Evolutionary conservation across 2,888 invertebrate genomes (phyloP), one percentile per base, ranked within the genome.

Genomic region (Chymomyza fuscimana): DNA sequence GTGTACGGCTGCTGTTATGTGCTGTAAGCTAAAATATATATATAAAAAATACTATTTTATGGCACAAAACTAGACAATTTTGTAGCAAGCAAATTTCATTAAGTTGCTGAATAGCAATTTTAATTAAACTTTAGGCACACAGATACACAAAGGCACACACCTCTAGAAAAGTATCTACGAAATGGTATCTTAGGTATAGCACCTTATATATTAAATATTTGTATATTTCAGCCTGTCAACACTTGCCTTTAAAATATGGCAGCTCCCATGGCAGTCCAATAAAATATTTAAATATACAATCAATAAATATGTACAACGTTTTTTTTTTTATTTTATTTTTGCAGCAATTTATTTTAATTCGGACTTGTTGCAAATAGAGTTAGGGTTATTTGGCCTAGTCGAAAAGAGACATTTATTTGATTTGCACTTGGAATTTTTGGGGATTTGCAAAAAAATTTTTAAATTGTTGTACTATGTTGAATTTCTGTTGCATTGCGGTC

Each of bases 211-310:
- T 0, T 51, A 9, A 5, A 5, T 16, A 51, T 15, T 54, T 54
- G 15, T 19, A 19, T 19, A 40, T 19, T 9, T 10, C 52, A 1
- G 58, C 25, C 58, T 58, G 58, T 25, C 22, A 19, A 25, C 15
- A 58, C 22, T 58, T 58, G 10, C 3, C 40, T 12, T 58, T 25
- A 58, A 58, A 58, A 58, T 58, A 58, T 29, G 29, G 32, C 58
- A 46, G 12, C 12, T 12, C 5, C 58, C 4, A 58, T 74, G 72
- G 58, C 70, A 70, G 32, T 80, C 79, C 22, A 87, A 86, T 86
- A 80, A 86, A 84, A 86, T 84, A 84, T 84, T 84, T 79, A 84
- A 85, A 84, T 86, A 73, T 56, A 70, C 82, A 80, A 84, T 83
- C 83, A 84, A 84, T 85, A 85, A 85, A 69, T 73, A 67, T 74